These are phyloP conservation scores for Phataginus tricuspis DNA, from an alignment of 2,797 vertebrate genomes.

Conservation along the genomic window DNA sequence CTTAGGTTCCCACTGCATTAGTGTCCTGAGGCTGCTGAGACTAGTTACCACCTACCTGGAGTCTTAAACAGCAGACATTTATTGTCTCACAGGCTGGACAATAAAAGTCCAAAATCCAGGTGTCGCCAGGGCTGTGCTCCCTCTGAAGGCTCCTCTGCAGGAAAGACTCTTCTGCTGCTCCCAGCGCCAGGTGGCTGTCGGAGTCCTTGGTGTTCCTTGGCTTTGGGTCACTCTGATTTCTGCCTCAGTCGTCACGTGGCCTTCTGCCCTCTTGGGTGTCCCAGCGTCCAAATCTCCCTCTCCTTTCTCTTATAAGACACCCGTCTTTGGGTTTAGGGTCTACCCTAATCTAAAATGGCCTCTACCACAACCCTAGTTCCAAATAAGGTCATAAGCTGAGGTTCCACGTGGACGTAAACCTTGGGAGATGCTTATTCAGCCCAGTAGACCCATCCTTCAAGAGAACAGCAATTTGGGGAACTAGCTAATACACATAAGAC, in stretches of 20 bases:
- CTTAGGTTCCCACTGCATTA: background rate
- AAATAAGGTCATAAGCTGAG: background rate
- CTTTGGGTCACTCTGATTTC: background rate
- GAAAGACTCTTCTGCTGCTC: background rate
- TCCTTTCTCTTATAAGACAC: background rate
- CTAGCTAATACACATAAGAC: background rate
- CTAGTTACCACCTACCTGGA: background rate
- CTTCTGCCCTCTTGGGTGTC: background rate
- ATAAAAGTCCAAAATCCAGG: background rate
- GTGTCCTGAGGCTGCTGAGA: background rate
- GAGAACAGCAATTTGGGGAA: background rate
- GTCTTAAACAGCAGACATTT: background rate
- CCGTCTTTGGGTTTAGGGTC: background rate
- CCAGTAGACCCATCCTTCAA: background rate
- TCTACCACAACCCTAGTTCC: background rate
- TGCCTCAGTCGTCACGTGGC: accelerated
- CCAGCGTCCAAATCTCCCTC: background rate
- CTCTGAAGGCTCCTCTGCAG: background rate
- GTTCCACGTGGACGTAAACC: background rate
- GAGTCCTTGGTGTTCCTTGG: accelerated
- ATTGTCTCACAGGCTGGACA: background rate
- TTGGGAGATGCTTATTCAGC: background rate
- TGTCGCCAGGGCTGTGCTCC: accelerated
- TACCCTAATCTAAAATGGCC: background rate
- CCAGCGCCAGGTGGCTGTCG: accelerated